Evolutionary conservation across 1,140 invertebrate genomes (phyloP), one percentile per base, ranked within the genome.

Genomic region (Panagrolaimus sp.): DNA sequence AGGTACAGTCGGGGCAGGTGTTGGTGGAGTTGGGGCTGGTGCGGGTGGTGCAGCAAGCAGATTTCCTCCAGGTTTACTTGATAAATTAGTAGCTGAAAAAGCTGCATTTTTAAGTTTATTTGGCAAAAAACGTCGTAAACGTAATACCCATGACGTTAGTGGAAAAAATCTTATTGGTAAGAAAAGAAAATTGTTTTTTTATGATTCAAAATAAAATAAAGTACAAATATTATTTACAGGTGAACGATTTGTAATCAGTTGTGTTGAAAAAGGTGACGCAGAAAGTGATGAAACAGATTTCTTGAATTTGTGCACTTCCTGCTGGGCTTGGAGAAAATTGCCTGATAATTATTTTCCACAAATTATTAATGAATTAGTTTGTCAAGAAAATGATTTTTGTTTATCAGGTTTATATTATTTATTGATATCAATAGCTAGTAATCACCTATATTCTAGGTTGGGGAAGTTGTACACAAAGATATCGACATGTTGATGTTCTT

Each of bases 221-320:
- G 7, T 7, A 38, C n/a, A 38, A 38, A 38, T 38, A 7, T 38
- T 38, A 4, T 38, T 38, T 38, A 38, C 31, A 74, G 73, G 73
- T 9, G 27, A 76, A 25, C 73, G 73, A 23, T 74, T 74, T 61
- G 73, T 74, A 3, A 75, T 74, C 63, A 74, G 67, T 25, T 74
- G 73, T 62, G 73, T 74, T 9, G 73, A 74, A 61, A 57, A 66
- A 44, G 73, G 73, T 23, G 73, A 74, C n/a, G 31, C 65, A 20
- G 73, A 74, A 42, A 71, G 31, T 48, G 73, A 74, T 1, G 44
- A 73, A 0, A 63, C 73, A 14, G 73, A 74, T n/a, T 77, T 68
- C 20, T 47, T 74, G 14, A 74, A 75, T 44, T 25, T 74, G 13
- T 74, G 73, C 51, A 74, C 73, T 14, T 65, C 64, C 16, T 74